Evolutionary conservation across 2,888 invertebrate species (phyloP), one percentile per base, ranked within the genome.

Genomic region (Amphipyra berbera): DNA sequence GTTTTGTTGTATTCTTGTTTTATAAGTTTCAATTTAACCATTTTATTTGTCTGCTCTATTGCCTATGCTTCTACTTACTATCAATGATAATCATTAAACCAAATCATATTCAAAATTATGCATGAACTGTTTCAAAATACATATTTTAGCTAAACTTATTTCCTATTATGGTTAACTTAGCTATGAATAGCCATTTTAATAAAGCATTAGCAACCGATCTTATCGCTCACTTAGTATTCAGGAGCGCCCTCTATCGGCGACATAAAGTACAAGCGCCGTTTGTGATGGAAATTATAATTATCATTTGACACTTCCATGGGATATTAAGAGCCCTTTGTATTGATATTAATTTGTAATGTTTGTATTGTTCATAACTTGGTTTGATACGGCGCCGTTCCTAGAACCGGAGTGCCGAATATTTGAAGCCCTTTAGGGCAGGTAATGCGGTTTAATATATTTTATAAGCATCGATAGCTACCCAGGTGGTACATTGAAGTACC

Each of bases 271-370:
- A 87, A 81, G 83, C 83, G 75, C 68, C 66, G 86, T 66, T 79
- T 91, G 93, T 93, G 93, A 90, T 88, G 82, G 82, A 90, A 92
- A 92, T 93, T 87, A 86, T 90, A 92, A 93, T 89, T 82, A 84
- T 88, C 83, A 82, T 85, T 85, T 88, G 88, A 89, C 88, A 90
- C 90, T 82, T 76, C 78, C 79, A 82, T 84, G 77, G 85, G 81
- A 84, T 88, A 85, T 82, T 86, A 83, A 79, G 81, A 76, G 79
- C 82, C 82, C 84, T 85, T 85, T 86, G 85, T 86, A 83, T 82
- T 53, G 59, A 57, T 66, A 62, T 57, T 77, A 70, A 77, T 71
- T 68, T 69, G 68, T 76, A 60, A 66, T 62, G 69, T 68, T 68
- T 59, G 71, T 68, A 67, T 74, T 78, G 68, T 75, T 68, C 48